Evolutionary conservation across 2,797 vertebrate species (phyloP).

Genomic region (Rhabdophis nuchalis): DNA sequence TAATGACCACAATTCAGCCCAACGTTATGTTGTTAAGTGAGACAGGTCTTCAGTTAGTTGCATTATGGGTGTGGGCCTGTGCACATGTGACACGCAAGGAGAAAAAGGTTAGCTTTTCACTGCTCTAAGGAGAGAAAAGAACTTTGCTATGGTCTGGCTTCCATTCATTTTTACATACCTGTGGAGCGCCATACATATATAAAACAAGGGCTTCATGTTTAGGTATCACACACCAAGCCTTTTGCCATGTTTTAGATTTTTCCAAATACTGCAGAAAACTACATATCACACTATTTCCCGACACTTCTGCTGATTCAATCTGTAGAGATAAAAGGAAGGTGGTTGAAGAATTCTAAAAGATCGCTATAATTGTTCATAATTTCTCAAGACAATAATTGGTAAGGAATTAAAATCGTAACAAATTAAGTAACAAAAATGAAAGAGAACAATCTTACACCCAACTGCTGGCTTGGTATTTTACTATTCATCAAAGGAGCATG

Average conservation of each 20-base stretch:
- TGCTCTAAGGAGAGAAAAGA: background rate
- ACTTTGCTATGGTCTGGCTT: background rate
- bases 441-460: background rate
- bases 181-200: slow-evolving; percentile 94
- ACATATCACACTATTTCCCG: slow-evolving; percentile 90
- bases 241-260: slow-evolving; percentile 94
- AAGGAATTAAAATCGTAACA: accelerated
- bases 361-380: background rate
- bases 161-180: slow-evolving; percentile 71
- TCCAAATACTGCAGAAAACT: slow-evolving; percentile 96
- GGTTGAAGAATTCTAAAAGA: background rate
- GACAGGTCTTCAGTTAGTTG: background rate
- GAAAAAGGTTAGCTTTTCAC: too few relatives aligned
- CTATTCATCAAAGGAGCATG: background rate
- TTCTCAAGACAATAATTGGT: background rate
- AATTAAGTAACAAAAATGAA: background rate
- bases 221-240: slow-evolving; percentile 95
- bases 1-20: background rate
- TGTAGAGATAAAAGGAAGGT: slow-evolving; percentile 55
- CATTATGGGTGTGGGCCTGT: too few relatives aligned
- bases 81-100: too few relatives aligned
- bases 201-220: slow-evolving; percentile 91
- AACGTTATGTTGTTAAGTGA: background rate
- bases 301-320: slow-evolving; percentile 94
- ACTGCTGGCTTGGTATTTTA: background rate